Evolutionary conservation across 53 echinoderm and acorn worm genomes (phyloP).

Genomic region (Astropecten irregularis): DNA sequence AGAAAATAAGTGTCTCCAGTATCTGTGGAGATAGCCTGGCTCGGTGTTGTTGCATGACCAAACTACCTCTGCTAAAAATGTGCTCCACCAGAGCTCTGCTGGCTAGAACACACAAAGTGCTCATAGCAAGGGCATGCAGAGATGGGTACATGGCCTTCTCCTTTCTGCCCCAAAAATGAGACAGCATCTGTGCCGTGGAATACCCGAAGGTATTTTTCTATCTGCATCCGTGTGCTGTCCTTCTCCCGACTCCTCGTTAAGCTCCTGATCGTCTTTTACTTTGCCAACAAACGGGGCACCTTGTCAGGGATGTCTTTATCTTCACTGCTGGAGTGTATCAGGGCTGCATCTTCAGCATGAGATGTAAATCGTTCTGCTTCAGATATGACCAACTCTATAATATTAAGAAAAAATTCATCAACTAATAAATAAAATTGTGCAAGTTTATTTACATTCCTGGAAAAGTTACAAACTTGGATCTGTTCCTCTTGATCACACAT

Average conservation of each 20-base stretch:
- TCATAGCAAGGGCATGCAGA: conserved; percentile 26
- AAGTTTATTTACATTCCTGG: too few relatives aligned
- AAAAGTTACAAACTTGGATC: too few relatives aligned
- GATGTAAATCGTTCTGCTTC: too few relatives aligned
- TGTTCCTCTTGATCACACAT: too few relatives aligned
- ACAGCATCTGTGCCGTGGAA: conserved; percentile 30
- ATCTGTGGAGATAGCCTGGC: conserved; percentile 29
- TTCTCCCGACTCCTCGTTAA: too few relatives aligned
- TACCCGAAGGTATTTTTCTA: not conserved
- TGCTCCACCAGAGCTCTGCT: conserved; percentile 28
- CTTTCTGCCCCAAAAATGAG: not conserved
- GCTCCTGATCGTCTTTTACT: too few relatives aligned
- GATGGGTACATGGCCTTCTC: conserved; percentile 27
- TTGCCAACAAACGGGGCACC: too few relatives aligned
- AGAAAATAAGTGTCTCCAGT: conserved; percentile 24
- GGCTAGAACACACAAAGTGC: conserved; percentile 15
- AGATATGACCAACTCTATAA: too few relatives aligned
- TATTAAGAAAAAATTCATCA: too few relatives aligned
- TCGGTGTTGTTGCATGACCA: conserved; percentile 11
- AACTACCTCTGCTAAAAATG: conserved; percentile 25
- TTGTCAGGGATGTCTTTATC: too few relatives aligned
- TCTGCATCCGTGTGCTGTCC: conserved; percentile 28
- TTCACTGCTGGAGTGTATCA: too few relatives aligned
- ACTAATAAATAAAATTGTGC: too few relatives aligned
- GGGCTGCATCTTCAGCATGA: not conserved